Evolutionary conservation across 1,140 invertebrate genomes (phyloP).

Genomic region (Coenobita brevimanus): DNA sequence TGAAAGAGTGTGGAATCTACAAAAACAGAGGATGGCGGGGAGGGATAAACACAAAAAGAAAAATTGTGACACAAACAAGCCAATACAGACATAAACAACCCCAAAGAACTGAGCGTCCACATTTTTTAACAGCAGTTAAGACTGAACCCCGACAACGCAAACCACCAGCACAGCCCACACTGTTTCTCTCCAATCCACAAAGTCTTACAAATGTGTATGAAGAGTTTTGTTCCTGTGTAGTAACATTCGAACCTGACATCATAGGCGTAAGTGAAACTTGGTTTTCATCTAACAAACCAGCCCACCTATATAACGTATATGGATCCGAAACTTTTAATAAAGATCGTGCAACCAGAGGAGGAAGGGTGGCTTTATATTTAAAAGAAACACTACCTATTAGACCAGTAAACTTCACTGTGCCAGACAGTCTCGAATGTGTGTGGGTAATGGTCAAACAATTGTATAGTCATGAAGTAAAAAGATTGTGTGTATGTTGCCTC

Average conservation of each 20-base stretch:
- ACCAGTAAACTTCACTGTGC: too few relatives aligned
- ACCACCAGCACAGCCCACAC: neutral
- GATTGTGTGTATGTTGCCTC: neutral
- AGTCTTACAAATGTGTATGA: neutral
- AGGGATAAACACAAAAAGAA: too few relatives aligned
- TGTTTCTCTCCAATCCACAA: neutral
- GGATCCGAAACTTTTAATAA: neutral
- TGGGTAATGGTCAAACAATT: too few relatives aligned
- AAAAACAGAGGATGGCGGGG: too few relatives aligned
- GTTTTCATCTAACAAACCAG: neutral
- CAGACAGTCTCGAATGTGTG: neutral
- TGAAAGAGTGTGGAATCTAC: too few relatives aligned
- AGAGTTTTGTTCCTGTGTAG: neutral
- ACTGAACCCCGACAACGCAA: too few relatives aligned
- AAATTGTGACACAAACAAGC: too few relatives aligned
- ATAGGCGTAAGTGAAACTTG: constrained; percentile 1
- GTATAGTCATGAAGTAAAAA: neutral
- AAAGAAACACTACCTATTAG: too few relatives aligned
- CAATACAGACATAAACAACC: too few relatives aligned
- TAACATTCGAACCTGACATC: neutral
- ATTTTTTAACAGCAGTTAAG: too few relatives aligned
- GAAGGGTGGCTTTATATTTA: neutral
- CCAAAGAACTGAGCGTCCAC: too few relatives aligned
- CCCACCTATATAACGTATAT: neutral
- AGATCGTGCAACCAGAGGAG: neutral